phyloP scores from a whole-genome alignment of 1,140 invertebrate species.

The Caenorhabditis elegans region DNA sequence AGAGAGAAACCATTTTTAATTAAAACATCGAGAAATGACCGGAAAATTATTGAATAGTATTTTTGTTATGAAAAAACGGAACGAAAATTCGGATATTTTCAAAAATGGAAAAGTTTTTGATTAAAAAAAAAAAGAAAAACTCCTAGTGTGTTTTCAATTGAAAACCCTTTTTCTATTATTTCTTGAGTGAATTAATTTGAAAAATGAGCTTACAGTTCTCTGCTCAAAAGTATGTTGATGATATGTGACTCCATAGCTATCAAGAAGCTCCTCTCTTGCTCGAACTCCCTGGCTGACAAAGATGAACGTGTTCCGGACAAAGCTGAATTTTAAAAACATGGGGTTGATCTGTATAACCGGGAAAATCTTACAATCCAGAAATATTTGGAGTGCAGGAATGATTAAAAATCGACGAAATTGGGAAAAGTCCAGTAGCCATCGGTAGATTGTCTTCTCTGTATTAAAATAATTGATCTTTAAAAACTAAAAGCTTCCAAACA shows the following conservation, averaged over 20 bases:
- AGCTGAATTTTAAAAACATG: background rate
- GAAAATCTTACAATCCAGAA: conserved; percentile 1
- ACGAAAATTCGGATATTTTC: too few relatives aligned
- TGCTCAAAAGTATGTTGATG: background rate
- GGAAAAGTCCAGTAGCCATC: conserved; percentile 5
- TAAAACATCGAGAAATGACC: too few relatives aligned
- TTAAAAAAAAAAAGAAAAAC: too few relatives aligned
- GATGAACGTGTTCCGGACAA: background rate
- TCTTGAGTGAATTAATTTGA: background rate
- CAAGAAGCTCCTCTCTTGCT: conserved; percentile 18
- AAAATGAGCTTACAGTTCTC: background rate
- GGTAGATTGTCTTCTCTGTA: conserved; percentile 1
- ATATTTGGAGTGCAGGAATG: conserved; percentile 24
- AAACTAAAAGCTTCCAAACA: background rate
- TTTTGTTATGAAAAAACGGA: too few relatives aligned
- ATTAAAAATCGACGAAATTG: conserved; percentile 29
- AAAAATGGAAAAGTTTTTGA: too few relatives aligned
- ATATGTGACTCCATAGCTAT: conserved; percentile 19
- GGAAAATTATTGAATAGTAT: too few relatives aligned
- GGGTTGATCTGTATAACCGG: too few relatives aligned
- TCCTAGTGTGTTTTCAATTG: too few relatives aligned
- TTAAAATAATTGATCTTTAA: background rate
- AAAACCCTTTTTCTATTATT: too few relatives aligned
- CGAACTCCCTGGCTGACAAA: conserved; percentile 20
- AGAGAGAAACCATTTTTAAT: too few relatives aligned